Evolutionary conservation across 2,797 vertebrate species (phyloP).

Genomic region (Micropoecilia bifurca): DNA sequence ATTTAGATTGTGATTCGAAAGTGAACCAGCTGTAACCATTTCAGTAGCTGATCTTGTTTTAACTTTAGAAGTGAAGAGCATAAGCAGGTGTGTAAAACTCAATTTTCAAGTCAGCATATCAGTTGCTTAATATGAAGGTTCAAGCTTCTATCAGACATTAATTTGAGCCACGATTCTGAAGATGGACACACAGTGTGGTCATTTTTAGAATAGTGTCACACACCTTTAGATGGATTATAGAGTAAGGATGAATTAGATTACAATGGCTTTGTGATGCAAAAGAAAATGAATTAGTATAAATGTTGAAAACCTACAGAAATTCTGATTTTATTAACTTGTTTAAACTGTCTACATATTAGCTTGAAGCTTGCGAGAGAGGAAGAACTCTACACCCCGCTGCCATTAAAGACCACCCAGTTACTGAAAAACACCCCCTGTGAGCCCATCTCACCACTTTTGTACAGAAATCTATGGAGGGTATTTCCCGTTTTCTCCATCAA

Average conservation of each 20-base stretch:
- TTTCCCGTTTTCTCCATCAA: neutral
- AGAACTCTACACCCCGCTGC: neutral
- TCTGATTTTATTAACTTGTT: neutral
- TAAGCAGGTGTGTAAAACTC: neutral
- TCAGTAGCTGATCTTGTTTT: neutral
- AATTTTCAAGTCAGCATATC: neutral
- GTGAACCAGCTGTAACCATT: neutral
- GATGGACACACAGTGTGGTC: no score
- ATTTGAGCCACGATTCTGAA: neutral
- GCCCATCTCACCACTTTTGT: neutral
- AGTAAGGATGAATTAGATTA: neutral
- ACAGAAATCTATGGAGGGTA: neutral
- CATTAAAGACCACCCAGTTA: neutral
- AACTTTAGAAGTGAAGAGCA: neutral
- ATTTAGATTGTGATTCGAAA: neutral
- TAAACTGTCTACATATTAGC: neutral
- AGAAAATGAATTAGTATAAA: neutral
- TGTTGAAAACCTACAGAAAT: neutral
- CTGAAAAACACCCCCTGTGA: neutral
- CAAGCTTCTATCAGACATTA: neutral
- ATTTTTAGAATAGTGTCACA: neutral
- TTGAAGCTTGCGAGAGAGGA: neutral
- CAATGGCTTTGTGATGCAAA: neutral
- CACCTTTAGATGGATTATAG: neutral
- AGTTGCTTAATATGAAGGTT: neutral